Conservation (phyloP, 2,113 vertebrate species). For the Barbus barbus region DNA sequence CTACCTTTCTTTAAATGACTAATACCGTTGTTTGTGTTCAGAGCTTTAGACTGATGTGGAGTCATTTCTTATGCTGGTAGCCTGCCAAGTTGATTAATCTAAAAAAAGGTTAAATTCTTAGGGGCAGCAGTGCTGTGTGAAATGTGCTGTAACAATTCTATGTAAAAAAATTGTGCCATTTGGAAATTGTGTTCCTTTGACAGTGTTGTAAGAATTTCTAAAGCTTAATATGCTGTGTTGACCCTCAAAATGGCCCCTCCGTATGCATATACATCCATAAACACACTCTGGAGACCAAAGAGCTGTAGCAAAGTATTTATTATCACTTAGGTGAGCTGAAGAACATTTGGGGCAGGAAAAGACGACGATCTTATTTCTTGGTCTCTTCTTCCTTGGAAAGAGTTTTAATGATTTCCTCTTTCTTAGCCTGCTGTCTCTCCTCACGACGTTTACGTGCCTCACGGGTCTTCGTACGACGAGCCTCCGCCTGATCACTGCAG, state of each 20-base stretch:
- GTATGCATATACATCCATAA: background rate
- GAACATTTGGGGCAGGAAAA: background rate
- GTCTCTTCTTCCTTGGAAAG: conserved; percentile 94
- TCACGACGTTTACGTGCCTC: conserved; percentile 95
- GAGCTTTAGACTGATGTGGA: background rate
- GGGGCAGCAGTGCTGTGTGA: background rate
- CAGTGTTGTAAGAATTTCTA: background rate
- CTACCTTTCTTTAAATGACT: background rate
- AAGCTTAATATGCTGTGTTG: background rate
- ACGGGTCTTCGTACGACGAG: conserved; percentile 94
- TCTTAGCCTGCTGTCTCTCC: conserved; percentile 93
- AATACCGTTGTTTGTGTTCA: background rate
- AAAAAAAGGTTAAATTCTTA: background rate
- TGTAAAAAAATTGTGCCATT: background rate
- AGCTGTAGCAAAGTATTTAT: conserved; percentile 28
- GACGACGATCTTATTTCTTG: conserved; percentile 80
- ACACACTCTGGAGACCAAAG: background rate
- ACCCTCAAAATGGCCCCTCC: background rate
- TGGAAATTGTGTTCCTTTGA: background rate
- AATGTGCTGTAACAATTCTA: background rate
- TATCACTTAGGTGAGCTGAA: background rate
- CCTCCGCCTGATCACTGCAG: conserved; percentile 91
- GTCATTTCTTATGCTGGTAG: background rate
- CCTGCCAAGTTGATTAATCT: background rate
- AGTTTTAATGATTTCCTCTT: conserved; percentile 95